Base-by-base conservation (phyloP, 2,113 vertebrate species). In the Onychostruthus taczanowskii region DNA sequence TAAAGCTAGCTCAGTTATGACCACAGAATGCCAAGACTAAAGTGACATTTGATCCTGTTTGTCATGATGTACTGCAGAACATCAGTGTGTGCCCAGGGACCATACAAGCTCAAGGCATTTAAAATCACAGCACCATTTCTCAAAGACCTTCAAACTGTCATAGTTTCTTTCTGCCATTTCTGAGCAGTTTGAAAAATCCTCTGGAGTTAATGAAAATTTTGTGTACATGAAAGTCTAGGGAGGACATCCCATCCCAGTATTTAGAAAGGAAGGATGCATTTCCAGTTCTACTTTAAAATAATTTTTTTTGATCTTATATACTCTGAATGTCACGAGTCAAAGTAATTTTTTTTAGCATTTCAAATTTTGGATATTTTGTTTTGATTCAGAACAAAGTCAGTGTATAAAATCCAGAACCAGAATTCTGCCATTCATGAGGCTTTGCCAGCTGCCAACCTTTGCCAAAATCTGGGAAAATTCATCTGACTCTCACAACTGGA, bases 401-500 rank as follows among this genome's bases (percentile, higher is more conserved):
- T 27, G 13, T 59, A 41, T 33, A 30, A 95, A 93, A 89, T 89
- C 47, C 83, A 88, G 80, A 94, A 93, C 64, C 55, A 3, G 64
- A 93, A 89, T 83, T 88, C 72, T 92, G 76, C 64, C 0, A 6
- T 89, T 75, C 49, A 55, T 2, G 0, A 70, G 61, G 52, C 12
- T 89, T 89, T 97, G 81, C 94, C 91, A 93, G 50, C 31, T 2
- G 1, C 35, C 67, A 84, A 6, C 18, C 43, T 9, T 79, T 89
- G 89, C 77, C 87, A 92, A 78, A 82, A 83, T 89, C 41, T 89
- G 87, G 31, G 50, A 86, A 92, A 94, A 94, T 80, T 89, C 35
- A 63, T 90, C 52, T 86, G 73, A 93, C 50, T 53, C 28, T 75
- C 30, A 76, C 44, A 87, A 67, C 56, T 83, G 78, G 58, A 85